These are phyloP conservation scores for Bradypus variegatus DNA, from an alignment of 2,797 vertebrate genomes.

Conservation along the genomic window DNA sequence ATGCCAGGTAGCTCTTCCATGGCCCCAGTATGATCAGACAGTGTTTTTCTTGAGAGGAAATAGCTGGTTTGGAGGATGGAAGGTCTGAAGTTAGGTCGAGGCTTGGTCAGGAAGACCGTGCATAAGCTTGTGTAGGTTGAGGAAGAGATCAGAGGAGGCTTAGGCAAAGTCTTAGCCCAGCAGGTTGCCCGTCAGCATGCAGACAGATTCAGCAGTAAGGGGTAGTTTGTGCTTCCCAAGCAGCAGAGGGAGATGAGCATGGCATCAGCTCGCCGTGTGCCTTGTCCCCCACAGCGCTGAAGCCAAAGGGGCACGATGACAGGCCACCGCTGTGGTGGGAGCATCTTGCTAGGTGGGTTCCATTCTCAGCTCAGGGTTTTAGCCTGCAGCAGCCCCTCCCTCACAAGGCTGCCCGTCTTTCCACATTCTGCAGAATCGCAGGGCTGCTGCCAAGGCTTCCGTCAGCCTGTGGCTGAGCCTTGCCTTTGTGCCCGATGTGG, in stretches of 20 bases:
- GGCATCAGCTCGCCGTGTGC: neutral
- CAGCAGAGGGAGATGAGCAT: neutral
- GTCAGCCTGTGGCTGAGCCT: neutral
- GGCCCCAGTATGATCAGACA: neutral
- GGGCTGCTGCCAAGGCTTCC: neutral
- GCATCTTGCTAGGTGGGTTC: neutral
- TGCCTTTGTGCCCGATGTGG: neutral
- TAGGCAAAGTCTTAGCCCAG: neutral
- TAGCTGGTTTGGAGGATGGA: neutral
- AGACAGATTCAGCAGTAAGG: neutral
- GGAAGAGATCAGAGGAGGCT: neutral
- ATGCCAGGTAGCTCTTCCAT: neutral
- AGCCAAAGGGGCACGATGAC: neutral
- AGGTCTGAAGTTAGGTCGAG: neutral
- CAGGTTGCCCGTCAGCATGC: neutral
- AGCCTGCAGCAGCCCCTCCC: neutral
- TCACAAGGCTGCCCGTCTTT: neutral
- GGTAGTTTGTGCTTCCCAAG: neutral
- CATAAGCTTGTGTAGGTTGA: neutral
- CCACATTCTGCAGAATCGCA: neutral
- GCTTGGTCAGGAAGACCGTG: neutral
- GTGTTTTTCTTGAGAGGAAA: neutral
- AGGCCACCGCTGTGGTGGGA: neutral
- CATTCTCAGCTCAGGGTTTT: neutral
- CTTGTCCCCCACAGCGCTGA: neutral